A percentile compares a stretch with the other conserved stretches of the same genome.
These are phyloP conservation scores for Chelonus insularis DNA, from an alignment of 1,140 invertebrate species.

Conservation along the genomic window DNA sequence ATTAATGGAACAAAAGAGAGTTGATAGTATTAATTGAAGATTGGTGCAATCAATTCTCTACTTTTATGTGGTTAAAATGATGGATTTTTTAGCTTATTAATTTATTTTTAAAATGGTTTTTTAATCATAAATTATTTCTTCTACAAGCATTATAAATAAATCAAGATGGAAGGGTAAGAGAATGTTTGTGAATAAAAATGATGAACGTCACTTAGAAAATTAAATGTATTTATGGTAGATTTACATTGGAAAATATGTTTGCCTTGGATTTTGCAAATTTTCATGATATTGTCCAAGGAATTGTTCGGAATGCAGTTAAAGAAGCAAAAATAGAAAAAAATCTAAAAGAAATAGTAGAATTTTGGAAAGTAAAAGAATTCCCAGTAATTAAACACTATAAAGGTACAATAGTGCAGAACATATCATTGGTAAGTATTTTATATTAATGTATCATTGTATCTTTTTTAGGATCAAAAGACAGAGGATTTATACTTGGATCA, in stretches of 20 bases:
- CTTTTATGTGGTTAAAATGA: too few species aligned
- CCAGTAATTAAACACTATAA: slow-evolving; percentile 69
- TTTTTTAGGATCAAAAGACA: too few species aligned
- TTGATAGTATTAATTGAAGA: background rate
- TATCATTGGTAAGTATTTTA: background rate
- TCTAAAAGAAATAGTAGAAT: slow-evolving; percentile 75
- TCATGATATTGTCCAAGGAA: slow-evolving; percentile 80
- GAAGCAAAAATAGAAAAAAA: slow-evolving; percentile 86
- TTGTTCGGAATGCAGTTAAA: slow-evolving; percentile 85
- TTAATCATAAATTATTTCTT: too few species aligned
- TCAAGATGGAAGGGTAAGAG: too few species aligned
- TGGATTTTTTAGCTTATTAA: too few species aligned
- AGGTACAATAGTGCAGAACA: slow-evolving; percentile 58
- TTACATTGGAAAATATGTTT: slow-evolving; percentile 90
- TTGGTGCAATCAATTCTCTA: slow-evolving; percentile 2
- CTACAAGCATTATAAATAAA: too few species aligned
- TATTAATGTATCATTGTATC: background rate
- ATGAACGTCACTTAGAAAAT: too few species aligned
- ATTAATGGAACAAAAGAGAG: background rate
- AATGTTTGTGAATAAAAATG: too few species aligned
- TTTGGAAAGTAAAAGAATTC: slow-evolving; percentile 76
- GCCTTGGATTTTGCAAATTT: slow-evolving; percentile 85
- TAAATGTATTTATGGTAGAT: too few species aligned
- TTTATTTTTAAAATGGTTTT: too few species aligned
- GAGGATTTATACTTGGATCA: slow-evolving; percentile 76